Conservation (phyloP, 2,113 vertebrate species). For the Azemiops feae region DNA sequence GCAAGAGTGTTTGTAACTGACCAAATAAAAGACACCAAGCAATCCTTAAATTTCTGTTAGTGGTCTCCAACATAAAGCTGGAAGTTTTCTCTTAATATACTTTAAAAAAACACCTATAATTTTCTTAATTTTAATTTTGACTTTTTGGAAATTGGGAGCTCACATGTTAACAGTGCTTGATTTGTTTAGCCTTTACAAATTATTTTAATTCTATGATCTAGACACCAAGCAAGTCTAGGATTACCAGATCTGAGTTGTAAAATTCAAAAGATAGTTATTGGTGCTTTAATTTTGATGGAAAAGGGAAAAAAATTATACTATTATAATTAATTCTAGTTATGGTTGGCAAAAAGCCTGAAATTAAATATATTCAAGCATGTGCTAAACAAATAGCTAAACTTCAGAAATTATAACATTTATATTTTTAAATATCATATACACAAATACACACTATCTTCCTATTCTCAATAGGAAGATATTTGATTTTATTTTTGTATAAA, state of each 20-base stretch:
- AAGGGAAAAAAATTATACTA: background rate
- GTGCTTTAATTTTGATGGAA: background rate
- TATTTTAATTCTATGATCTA: background rate
- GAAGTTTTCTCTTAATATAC: background rate
- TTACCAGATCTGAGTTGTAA: background rate
- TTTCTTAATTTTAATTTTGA: background rate
- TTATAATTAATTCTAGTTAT: background rate
- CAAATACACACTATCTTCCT: background rate
- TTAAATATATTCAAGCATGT: constrained; percentile 11
- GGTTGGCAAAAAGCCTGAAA: background rate
- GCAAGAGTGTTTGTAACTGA: background rate
- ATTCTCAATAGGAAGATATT: background rate
- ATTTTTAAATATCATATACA: background rate
- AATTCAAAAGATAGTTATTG: background rate
- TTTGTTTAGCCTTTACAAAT: background rate
- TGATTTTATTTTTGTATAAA: background rate
- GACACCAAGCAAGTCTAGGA: background rate
- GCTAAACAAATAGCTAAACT: background rate
- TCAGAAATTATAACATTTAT: background rate
- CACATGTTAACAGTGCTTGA: background rate
- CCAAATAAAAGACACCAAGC: background rate
- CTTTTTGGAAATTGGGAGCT: background rate
- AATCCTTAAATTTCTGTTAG: background rate
- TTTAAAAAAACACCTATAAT: background rate
- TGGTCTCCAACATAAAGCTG: background rate